Evolutionary conservation across 2,113 vertebrate genomes (phyloP), one percentile per base, ranked within the genome.

Genomic region (Bubalus kerabau): DNA sequence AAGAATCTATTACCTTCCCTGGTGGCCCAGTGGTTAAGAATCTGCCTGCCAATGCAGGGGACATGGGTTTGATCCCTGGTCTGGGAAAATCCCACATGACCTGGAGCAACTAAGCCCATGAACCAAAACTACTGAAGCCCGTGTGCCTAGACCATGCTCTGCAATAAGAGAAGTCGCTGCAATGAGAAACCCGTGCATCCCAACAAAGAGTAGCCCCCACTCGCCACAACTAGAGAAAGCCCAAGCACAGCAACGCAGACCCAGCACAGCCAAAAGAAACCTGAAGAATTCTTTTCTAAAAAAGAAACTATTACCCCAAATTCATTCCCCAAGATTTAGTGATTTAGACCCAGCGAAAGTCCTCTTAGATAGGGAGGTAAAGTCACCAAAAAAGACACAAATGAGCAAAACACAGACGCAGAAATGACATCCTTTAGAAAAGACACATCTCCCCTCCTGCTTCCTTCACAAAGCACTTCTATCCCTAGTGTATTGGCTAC

Each of bases 401-500:
- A 60, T 17, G 36, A 67, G 7, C 43, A 50, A 52, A 54, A 76
- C 54, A 13, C 0, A 2, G 43, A 32, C 0, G 2, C 56, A 82
- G 48, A 95, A 80, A 50, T 6, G 36, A 52, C n/a, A 5, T 5
- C 19, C 24, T 93, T 54, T 17, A 15, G 95, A 14, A 60, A 36
- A 85, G 67, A 54, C 48, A 2, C 21, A 5, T 30, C 43, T 36
- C 43, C 56, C 32, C 30, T 19, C 40, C 0, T 0, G 3, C 36
- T 17, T 46, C 74, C 56, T 23, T 30, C 4, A 10, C 57, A 56
- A 43, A 50, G 46, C 52, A 26, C 3, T 3, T 7, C 28, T 26
- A 0, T 9, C 3, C 46, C 30, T 0, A 0, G 4, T 0, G 5
- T 6, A 0, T 2, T 0, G 0, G 59, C 40, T 19, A 21, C 16